These are phyloP conservation scores for Rhyacichthys aspro DNA, from an alignment of 2,797 vertebrate species.

Conservation along the genomic window DNA sequence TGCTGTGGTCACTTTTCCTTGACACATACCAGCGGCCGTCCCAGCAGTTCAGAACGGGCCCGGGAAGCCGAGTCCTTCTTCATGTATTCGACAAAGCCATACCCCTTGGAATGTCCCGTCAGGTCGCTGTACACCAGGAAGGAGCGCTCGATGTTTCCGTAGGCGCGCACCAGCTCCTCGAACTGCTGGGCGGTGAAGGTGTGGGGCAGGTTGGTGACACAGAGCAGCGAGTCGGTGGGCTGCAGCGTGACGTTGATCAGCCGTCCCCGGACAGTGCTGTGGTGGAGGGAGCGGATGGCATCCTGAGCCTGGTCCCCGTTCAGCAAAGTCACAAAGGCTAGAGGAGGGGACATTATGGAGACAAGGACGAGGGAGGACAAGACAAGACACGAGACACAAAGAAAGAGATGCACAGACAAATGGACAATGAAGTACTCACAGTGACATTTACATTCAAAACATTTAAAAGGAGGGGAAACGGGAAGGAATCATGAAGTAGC, in stretches of 20 bases:
- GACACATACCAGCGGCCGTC: conserved; percentile 79
- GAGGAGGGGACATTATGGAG: conserved; percentile 75
- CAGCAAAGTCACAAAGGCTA: conserved; percentile 96
- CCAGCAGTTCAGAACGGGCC: conserved; percentile 91
- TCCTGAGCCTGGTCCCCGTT: conserved; percentile 96
- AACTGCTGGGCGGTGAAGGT: conserved; percentile 87
- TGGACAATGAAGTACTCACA: conserved; percentile 40
- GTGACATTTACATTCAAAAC: conserved; percentile 58
- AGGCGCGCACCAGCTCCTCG: conserved; percentile 91
- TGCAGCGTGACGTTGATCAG: conserved; percentile 92
- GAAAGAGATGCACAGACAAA: conserved; percentile 59
- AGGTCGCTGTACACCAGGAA: conserved; percentile 94
- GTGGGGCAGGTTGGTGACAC: conserved; percentile 92
- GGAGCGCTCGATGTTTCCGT: conserved; percentile 94
- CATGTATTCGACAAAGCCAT: conserved; percentile 98
- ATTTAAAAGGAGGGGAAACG: conserved; percentile 40
- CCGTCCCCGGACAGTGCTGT: conserved; percentile 88
- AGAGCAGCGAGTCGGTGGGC: conserved; percentile 95
- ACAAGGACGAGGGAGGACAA: conserved; percentile 53
- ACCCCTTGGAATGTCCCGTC: conserved; percentile 94
- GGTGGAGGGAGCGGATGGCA: conserved; percentile 91
- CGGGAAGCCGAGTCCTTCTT: conserved; percentile 97
- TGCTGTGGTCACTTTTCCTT: no score
- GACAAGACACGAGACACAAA: conserved; percentile 48
- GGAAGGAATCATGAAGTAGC: conserved; percentile 19